Percentiles rank a stretch among this genome's conserved stretches.
These are phyloP conservation scores for Pseudorhombus dupliciocellatus DNA, from an alignment of 2,113 vertebrate species.

Conservation along the genomic window DNA sequence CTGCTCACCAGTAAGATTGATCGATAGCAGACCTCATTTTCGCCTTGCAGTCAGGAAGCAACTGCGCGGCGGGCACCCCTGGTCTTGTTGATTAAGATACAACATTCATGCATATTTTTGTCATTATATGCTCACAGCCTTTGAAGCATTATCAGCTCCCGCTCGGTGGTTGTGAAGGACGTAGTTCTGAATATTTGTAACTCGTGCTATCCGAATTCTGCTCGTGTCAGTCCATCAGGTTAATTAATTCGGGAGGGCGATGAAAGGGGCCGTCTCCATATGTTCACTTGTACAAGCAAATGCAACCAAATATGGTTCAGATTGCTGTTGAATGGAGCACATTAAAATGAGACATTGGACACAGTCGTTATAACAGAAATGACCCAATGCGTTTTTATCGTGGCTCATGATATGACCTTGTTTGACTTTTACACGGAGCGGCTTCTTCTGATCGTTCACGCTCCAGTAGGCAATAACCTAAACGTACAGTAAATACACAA, in stretches of 20 bases:
- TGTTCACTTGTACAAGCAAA: conserved; percentile 32
- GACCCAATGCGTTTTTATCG: neutral
- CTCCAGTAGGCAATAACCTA: neutral
- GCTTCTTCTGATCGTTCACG: neutral
- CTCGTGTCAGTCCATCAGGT: conserved; percentile 34
- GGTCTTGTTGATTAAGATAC: conserved; percentile 10
- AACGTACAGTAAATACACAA: neutral
- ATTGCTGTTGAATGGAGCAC: conserved; percentile 6
- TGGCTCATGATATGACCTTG: neutral
- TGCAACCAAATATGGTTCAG: conserved; percentile 19
- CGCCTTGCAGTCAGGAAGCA: conserved; percentile 8
- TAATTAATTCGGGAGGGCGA: conserved; percentile 35
- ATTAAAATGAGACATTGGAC: conserved; percentile 12
- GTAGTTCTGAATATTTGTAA: conserved; percentile 14
- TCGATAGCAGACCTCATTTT: conserved; percentile 1
- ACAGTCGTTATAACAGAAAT: conserved; percentile 1
- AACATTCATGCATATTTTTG: conserved; percentile 14
- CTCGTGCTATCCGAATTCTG: conserved; percentile 10
- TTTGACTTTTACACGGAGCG: neutral
- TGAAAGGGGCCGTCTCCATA: conserved; percentile 41
- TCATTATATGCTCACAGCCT: neutral
- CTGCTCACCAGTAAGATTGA: conserved; percentile 7
- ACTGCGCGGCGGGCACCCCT: neutral
- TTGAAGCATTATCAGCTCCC: neutral
- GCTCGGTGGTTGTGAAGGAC: conserved; percentile 5